Evolutionary conservation across 2,113 vertebrate species (phyloP), one percentile per base, ranked within the genome.

Genomic region (Alces alces): DNA sequence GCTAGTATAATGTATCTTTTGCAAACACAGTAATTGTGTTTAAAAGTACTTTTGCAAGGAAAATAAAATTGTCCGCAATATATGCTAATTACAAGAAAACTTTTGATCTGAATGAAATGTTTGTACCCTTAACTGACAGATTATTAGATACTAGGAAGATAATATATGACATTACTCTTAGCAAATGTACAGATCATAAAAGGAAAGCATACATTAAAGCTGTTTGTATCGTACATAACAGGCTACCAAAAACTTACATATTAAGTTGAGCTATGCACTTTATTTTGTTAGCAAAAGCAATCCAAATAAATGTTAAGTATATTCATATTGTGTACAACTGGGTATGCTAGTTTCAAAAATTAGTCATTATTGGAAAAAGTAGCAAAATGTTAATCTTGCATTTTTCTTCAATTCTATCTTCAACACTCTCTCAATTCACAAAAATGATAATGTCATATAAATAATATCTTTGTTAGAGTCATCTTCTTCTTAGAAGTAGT

Each of bases 91-190:
- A 52, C n/a, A 94, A 61, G 66, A 93, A 54, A 50, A 73, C 52
- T 25, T 2, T 95, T 97, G 90, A 98, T 98, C 92, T 98, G 93
- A 98, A 98, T 98, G 98, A 6, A 60, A 96, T 96, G 87, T 84
- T 39, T 76, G 89, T 61, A 94, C 2, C 50, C 45, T 47, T 91
- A 89, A 16, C 84, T 93, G 36, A 64, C 83, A 95, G 95, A 94
- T 96, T 91, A 80, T 50, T 52, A 98, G 89, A 98, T 97, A 95
- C 89, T 98, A 98, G 98, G 33, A 85, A 52, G 36, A 82, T 19
- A 93, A 94, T 95, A 93, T 83, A 93, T 23, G 6, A n/a, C 10
- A 79, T 86, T 95, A 30, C 2, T 33, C 79, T 94, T 60, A 83
- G 39, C 52, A 93, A 95, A 94, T 94, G 88, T 86, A 91, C 19